A percentile compares a stretch with the other conserved stretches of the same genome.
These are phyloP conservation scores for Poeciliopsis retropinna DNA, from an alignment of 2,113 vertebrate species.

Conservation along the genomic window DNA sequence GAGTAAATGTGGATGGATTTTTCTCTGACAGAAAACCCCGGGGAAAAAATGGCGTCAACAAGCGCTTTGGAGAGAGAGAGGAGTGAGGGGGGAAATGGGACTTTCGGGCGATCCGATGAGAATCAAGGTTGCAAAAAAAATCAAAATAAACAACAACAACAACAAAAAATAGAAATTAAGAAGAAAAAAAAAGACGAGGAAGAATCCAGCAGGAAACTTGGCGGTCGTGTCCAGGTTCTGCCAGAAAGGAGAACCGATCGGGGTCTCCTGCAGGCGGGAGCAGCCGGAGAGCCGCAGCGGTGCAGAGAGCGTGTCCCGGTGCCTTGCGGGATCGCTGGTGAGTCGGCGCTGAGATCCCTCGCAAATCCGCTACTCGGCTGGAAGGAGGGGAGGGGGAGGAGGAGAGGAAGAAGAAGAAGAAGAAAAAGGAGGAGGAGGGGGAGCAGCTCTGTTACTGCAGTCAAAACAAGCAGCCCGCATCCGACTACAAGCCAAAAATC, in stretches of 20 bases:
- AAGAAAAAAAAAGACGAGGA: neutral
- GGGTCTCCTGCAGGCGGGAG: constrained; percentile 40
- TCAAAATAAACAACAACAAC: no score
- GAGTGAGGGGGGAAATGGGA: constrained; percentile 37
- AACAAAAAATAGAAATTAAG: neutral
- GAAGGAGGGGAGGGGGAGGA: constrained; percentile 31
- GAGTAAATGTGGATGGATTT: constrained; percentile 48
- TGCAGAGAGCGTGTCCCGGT: constrained; percentile 47
- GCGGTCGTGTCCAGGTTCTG: constrained; percentile 53
- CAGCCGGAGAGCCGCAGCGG: constrained; percentile 33
- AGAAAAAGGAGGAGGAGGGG: constrained; percentile 22
- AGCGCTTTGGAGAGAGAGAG: constrained; percentile 56
- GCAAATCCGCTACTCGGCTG: constrained; percentile 78
- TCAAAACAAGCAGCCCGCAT: constrained; percentile 80
- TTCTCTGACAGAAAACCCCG: constrained; percentile 71
- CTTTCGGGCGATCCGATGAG: constrained; percentile 64
- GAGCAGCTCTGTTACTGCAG: constrained; percentile 75
- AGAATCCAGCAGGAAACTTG: constrained; percentile 68
- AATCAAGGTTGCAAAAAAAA: constrained; percentile 37
- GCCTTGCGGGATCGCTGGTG: constrained; percentile 68
- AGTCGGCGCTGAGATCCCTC: constrained; percentile 74
- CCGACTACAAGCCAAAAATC: constrained; percentile 72
- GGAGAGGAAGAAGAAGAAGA: neutral
- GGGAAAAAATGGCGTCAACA: constrained; percentile 85
- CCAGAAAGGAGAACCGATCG: constrained; percentile 36